phyloP scores from a whole-genome alignment of 2,113 vertebrate species.

The Syngnathoides biaculeatus region DNA sequence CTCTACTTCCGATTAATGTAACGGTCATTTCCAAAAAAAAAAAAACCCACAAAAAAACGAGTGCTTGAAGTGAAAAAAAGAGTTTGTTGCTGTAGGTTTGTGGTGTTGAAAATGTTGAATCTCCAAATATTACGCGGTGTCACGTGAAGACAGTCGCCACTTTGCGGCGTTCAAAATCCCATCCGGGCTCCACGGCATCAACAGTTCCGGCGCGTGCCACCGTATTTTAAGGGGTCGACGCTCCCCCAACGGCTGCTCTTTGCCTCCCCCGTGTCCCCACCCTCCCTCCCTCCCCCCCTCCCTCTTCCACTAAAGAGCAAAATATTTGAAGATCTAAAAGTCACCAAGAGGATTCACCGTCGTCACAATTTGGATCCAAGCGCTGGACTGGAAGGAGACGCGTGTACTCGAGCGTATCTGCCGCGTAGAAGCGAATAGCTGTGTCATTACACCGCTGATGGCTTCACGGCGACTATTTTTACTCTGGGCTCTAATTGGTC shows the following conservation, averaged over 20 bases:
- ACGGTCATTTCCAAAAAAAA: too few species aligned
- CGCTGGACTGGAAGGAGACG: background rate
- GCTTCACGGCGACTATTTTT: conserved; percentile 25
- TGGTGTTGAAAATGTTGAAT: background rate
- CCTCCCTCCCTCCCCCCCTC: background rate
- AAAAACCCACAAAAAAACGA: background rate
- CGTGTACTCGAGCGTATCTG: background rate
- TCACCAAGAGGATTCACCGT: conserved; percentile 38
- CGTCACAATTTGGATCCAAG: conserved; percentile 48
- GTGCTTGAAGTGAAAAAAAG: background rate
- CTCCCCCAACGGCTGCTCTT: conserved; percentile 44
- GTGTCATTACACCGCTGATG: conserved; percentile 12
- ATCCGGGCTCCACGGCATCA: background rate
- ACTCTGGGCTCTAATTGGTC: conserved; percentile 26
- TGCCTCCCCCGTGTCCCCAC: background rate
- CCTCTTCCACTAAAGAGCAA: conserved; percentile 30
- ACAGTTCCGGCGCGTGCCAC: conserved; percentile 1
- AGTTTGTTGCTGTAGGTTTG: too few species aligned
- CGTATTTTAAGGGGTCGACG: background rate
- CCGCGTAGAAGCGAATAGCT: conserved; percentile 3
- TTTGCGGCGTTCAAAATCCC: too few species aligned
- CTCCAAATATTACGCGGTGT: background rate
- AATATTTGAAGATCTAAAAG: conserved; percentile 20
- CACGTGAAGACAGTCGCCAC: too few species aligned
- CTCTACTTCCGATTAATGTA: background rate